Percentiles rank a stretch among this genome's conserved stretches.
Conservation (phyloP, 2,888 invertebrate genomes). For the Macaria liturata region DNA sequence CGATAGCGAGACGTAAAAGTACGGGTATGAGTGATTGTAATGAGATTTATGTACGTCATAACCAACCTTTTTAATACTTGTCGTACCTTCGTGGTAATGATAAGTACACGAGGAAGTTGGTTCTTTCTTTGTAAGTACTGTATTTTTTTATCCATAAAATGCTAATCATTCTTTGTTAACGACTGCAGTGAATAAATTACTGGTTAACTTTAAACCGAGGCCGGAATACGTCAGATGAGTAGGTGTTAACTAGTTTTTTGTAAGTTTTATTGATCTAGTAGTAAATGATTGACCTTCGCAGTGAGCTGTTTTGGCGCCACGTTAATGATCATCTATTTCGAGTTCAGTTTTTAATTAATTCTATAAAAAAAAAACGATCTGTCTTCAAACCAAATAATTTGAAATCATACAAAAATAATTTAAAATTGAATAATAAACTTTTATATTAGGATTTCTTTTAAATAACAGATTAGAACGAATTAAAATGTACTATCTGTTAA, state of each 20-base stretch:
- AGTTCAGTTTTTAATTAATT: not conserved
- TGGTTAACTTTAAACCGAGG: not conserved
- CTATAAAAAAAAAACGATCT: too few relatives aligned
- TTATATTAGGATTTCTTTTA: too few relatives aligned
- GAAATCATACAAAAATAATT: too few relatives aligned
- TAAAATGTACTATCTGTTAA: too few relatives aligned
- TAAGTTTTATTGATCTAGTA: not conserved
- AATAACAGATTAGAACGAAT: too few relatives aligned
- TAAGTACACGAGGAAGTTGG: constrained; percentile 13
- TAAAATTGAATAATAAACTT: too few relatives aligned
- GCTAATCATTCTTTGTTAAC: constrained; percentile 13
- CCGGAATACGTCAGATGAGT: not conserved
- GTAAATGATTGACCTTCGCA: not conserved
- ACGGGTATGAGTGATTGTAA: not conserved
- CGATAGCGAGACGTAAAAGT: too few relatives aligned
- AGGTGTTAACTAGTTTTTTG: constrained; percentile 1
- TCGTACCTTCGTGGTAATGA: constrained; percentile 8
- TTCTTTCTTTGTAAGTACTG: constrained; percentile 9
- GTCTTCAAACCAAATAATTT: too few relatives aligned
- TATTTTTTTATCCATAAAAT: constrained; percentile 4
- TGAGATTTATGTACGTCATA: constrained; percentile 18
- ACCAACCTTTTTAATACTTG: constrained; percentile 11
- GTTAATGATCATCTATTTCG: not conserved
- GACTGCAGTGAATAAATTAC: constrained; percentile 5
- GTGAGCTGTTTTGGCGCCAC: not conserved